Percentiles rank a stretch among this genome's conserved stretches.
Evolutionary conservation across 2,888 invertebrate genomes (phyloP).

Genomic region (Phoronis australis): DNA sequence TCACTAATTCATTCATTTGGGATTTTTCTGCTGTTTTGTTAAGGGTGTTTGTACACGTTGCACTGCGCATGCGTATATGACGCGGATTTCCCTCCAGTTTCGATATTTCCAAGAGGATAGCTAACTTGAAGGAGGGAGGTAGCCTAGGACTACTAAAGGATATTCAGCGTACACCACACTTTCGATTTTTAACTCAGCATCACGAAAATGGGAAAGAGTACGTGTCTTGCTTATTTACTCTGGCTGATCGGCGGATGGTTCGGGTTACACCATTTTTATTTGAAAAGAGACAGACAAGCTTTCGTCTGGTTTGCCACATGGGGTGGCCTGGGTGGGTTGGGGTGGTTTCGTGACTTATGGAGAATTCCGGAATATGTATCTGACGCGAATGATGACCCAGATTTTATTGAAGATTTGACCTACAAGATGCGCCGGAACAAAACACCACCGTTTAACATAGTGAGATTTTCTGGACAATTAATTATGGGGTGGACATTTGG

Average conservation of each 20-base stretch:
- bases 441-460: slow-evolving; percentile 9
- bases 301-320: slow-evolving; percentile 83
- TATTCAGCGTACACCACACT: too few species aligned
- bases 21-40: too few species aligned
- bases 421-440: slow-evolving; percentile 57
- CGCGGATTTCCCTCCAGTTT: neutral
- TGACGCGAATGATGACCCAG: slow-evolving; percentile 56
- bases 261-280: slow-evolving; percentile 86
- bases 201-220: slow-evolving; percentile 52
- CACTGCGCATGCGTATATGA: neutral
- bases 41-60: too few species aligned
- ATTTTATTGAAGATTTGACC: slow-evolving; percentile 57
- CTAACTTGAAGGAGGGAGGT: neutral
- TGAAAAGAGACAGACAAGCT: slow-evolving; percentile 81
- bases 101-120: too few species aligned
- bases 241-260: slow-evolving; percentile 86
- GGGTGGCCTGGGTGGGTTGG: slow-evolving; percentile 72
- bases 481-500: slow-evolving; percentile 32
- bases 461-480: slow-evolving; percentile 32
- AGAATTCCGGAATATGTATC: slow-evolving; percentile 78
- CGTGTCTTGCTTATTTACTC: slow-evolving; percentile 68
- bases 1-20: too few species aligned
- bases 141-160: too few species aligned
- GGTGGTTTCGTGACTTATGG: slow-evolving; percentile 81
- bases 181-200: neutral